Conservation (phyloP, 2,113 vertebrate genomes). For the Carettochelys insculpta region DNA sequence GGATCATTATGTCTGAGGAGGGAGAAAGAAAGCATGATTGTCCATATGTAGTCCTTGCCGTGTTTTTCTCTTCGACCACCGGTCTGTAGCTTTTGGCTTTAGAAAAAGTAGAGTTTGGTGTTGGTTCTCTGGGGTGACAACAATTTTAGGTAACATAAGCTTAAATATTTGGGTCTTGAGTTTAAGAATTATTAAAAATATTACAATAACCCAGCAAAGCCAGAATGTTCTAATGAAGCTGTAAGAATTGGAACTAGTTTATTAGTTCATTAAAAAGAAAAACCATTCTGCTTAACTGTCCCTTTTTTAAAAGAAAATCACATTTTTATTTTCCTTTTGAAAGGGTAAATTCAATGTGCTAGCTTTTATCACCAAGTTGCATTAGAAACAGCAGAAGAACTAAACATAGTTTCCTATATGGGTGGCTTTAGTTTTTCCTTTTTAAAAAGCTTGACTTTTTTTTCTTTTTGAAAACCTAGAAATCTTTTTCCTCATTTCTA, state of each 20-base stretch:
- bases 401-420: not conserved
- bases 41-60: not conserved
- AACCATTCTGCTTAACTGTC: not conserved
- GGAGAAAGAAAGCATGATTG: not conserved
- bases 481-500: slow-evolving; percentile 11
- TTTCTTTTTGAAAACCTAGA: not conserved
- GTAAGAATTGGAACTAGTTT: not conserved
- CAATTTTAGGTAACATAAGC: not conserved
- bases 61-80: not conserved
- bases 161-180: not conserved
- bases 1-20: not conserved
- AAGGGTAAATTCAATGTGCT: not conserved
- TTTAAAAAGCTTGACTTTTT: not conserved
- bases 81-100: not conserved
- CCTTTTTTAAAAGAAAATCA: not conserved
- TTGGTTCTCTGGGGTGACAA: too few relatives aligned
- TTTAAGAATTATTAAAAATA: not conserved
- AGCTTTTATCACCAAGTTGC: not conserved
- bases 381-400: not conserved
- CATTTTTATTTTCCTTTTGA: not conserved
- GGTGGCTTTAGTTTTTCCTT: not conserved
- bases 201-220: not conserved
- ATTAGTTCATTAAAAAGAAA: not conserved
- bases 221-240: not conserved
- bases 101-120: not conserved